phyloP scores from a whole-genome alignment of 2,888 invertebrate genomes.

The Mystacides longicornis region DNA sequence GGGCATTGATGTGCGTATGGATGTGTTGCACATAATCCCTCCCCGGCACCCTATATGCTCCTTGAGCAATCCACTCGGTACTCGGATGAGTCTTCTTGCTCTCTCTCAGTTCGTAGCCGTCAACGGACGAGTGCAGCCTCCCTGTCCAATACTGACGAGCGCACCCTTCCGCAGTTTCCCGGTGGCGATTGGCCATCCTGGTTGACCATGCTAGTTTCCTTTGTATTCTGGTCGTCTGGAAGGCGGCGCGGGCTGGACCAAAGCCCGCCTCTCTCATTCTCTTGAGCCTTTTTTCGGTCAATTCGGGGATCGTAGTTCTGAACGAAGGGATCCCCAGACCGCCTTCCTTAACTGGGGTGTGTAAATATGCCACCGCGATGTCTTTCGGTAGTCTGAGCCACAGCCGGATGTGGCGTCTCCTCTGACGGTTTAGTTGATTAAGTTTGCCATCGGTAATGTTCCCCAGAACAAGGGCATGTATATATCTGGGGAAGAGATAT shows the following conservation, averaged over 20 bases:
- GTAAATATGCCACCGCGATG: not conserved
- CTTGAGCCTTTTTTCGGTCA: not conserved
- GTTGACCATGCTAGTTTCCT: not conserved
- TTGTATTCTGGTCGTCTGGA: not conserved
- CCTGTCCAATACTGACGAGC: not conserved
- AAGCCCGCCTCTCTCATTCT: not conserved
- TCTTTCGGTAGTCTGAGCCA: slow-evolving; percentile 2
- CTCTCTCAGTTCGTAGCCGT: not conserved
- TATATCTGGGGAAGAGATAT: not conserved
- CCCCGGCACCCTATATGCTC: slow-evolving; percentile 27
- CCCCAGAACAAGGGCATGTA: slow-evolving; percentile 6
- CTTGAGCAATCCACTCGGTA: slow-evolving; percentile 15
- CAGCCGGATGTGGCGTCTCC: not conserved
- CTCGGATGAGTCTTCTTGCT: not conserved
- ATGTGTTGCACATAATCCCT: slow-evolving; percentile 31
- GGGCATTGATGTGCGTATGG: slow-evolving; percentile 28
- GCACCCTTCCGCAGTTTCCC: not conserved
- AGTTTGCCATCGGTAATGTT: not conserved
- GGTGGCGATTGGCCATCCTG: not conserved
- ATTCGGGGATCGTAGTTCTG: not conserved
- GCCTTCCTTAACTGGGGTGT: slow-evolving; percentile 1
- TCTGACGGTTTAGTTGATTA: not conserved
- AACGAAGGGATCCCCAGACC: slow-evolving; percentile 6
- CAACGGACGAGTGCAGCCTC: not conserved
- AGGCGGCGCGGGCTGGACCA: not conserved